Base-by-base conservation (phyloP, 2,113 vertebrate genomes). In the Grammomys dolichurus region DNA sequence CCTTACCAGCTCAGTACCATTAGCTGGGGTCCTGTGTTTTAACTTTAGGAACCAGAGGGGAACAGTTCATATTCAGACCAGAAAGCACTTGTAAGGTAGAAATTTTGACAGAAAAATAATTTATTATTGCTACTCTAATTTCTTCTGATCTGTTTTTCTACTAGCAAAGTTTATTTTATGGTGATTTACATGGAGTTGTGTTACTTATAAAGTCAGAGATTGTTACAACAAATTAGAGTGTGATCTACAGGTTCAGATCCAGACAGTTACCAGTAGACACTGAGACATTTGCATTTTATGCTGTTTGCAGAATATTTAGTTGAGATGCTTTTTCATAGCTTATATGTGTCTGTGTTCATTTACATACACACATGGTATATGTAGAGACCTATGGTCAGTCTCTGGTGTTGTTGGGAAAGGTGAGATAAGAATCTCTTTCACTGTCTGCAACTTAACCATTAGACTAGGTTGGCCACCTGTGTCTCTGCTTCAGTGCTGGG, bases 41-140 rank as follows among this genome's bases (percentile, higher is more conserved):
- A 58, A 63, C n/a, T 10, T n/a, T 60, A 17, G 69, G 26, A 19
- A 51, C 7, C 58, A 3, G 40, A 85, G 24, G 16, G 40, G 67
- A 7, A 54, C 48, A 51, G 33, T 51, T 87, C 19, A 72, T 56
- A 56, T n/a, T 69, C 7, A 73, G 51, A 56, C 36, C 67, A 88
- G 51, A 88, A 72, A 72, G 67, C 56, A 54, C 67, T 95, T 51
- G 11, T 77, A 17, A 60, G 87, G 78, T 93, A 86, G 84, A 95
- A 58, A 89, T 95, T 65, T 91, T 22, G 85, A 40, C n/a, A 94
- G 92, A 67, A 89, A 93, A 81, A n/a, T 86, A 76, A 67, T 85
- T 78, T 65, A 33, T 88, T 87, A 58, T 63, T 95, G 72, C 33
- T 22, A 51, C 20, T 40, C 33, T 86, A 5, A 77, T 63, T 36